phyloP scores from a whole-genome alignment of 2,888 invertebrate genomes.

The Caenorhabditis uteleia region DNA sequence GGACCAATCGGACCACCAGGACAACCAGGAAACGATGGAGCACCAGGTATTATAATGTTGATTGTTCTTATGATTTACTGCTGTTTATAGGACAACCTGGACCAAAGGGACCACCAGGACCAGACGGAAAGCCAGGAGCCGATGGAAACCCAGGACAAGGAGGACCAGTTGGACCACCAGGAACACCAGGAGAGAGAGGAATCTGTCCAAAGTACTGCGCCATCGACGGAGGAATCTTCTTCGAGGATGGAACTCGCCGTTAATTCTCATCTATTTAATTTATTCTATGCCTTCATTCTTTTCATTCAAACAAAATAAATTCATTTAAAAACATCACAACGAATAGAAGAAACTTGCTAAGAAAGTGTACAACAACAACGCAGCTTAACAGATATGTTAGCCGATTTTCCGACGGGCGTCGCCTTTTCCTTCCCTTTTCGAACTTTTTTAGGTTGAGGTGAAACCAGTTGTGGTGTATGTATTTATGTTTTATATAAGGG shows the following conservation, averaged over 20 bases:
- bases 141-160: constrained; percentile 49
- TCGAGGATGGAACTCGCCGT: constrained; percentile 49
- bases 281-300: constrained; percentile 26
- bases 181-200: constrained; percentile 50
- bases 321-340: too few species aligned
- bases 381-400: too few species aligned
- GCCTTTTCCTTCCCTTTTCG: too few species aligned
- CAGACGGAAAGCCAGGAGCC: constrained; percentile 47
- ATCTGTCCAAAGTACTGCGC: constrained; percentile 53
- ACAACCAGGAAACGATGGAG: constrained; percentile 50
- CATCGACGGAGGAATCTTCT: constrained; percentile 52
- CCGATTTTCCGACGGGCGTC: too few species aligned
- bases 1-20: constrained; percentile 57
- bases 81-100: constrained; percentile 7
- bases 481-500: too few species aligned
- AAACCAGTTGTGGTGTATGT: too few species aligned
- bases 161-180: constrained; percentile 49
- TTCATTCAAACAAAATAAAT: too few species aligned
- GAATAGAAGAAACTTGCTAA: too few species aligned
- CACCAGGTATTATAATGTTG: constrained; percentile 25
- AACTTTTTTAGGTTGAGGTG: too few species aligned
- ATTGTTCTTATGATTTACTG: background rate
- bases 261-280: constrained; percentile 23
- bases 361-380: too few species aligned
- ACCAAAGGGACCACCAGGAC: constrained; percentile 52